Conservation (phyloP, 2,797 vertebrate genomes). For the Mionectes olivaceus region DNA sequence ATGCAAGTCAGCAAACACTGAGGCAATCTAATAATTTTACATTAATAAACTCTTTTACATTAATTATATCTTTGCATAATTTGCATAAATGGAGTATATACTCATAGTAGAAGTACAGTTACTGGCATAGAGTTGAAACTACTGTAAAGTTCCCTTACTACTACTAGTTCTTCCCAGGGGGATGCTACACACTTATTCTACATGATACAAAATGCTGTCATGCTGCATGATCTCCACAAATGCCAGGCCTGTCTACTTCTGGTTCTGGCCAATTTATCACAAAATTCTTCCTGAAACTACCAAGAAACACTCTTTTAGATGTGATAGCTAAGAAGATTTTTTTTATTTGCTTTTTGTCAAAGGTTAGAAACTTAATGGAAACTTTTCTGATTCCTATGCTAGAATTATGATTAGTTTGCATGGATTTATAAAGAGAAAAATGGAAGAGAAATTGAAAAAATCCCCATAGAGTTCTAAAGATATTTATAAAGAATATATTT, state of each 20-base stretch:
- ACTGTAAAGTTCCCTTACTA: neutral
- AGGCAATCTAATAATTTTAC: neutral
- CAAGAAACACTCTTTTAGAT: neutral
- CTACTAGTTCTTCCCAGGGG: neutral
- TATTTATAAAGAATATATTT: neutral
- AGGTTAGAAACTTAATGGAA: neutral
- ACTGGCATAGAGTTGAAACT: neutral
- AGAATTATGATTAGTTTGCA: neutral
- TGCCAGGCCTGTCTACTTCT: neutral
- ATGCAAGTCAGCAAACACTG: neutral
- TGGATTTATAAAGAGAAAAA: neutral
- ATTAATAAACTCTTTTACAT: neutral
- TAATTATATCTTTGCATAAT: neutral
- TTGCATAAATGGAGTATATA: neutral
- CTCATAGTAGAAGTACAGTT: neutral
- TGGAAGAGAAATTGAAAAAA: neutral
- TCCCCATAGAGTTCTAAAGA: fast-evolving
- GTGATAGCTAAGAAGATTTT: neutral
- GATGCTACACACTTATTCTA: neutral
- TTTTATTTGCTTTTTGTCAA: neutral
- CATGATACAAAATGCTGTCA: neutral
- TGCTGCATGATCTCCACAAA: neutral
- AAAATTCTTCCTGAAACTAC: neutral
- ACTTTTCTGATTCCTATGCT: neutral
- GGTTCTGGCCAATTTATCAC: neutral